Evolutionary conservation across 1,140 invertebrate genomes (phyloP), one percentile per base, ranked within the genome.

Genomic region (Homarus americanus): DNA sequence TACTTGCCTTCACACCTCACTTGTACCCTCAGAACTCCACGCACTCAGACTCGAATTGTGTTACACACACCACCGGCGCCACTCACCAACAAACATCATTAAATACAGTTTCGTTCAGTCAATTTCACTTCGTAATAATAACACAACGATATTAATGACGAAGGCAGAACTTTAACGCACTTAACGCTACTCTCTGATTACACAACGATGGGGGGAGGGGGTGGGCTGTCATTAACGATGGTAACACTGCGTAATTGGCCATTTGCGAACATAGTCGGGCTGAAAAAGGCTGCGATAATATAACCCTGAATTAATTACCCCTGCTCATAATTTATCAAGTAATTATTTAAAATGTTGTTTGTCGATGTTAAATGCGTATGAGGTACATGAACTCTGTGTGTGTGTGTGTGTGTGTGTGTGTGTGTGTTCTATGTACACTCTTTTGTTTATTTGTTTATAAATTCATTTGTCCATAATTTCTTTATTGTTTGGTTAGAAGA

Each of bases 381-480:
- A 49, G n/a, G 63, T 69, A 28, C 63, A 41, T 24, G 38, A 24
- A 41, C 15, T 40, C 2, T 78, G 75, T 78, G 34, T 78, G 36
- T 78, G 2, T 78, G 40, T 40, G 40, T 12, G 15, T 78, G 9
- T 34, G 28, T 82, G 38, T 34, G 36, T 63, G 80, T 82, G 20
- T 63, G 49, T 63, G 9, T 82, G n/a, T n/a, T n/a, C 49, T 82
- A n/a, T 82, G 58, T 82, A n/a, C n/a, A n/a, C n/a, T n/a, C n/a
- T n/a, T n/a, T n/a, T n/a, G n/a, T n/a, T n/a, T n/a, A n/a, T n/a
- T n/a, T n/a, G n/a, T n/a, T n/a, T n/a, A n/a, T n/a, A n/a, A n/a
- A n/a, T n/a, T n/a, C n/a, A n/a, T n/a, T n/a, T n/a, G n/a, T n/a
- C n/a, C n/a, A n/a, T n/a, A n/a, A n/a, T n/a, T n/a, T n/a, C n/a